phyloP scores from a whole-genome alignment of 2,888 invertebrate species.

The Orchestes rusci region DNA sequence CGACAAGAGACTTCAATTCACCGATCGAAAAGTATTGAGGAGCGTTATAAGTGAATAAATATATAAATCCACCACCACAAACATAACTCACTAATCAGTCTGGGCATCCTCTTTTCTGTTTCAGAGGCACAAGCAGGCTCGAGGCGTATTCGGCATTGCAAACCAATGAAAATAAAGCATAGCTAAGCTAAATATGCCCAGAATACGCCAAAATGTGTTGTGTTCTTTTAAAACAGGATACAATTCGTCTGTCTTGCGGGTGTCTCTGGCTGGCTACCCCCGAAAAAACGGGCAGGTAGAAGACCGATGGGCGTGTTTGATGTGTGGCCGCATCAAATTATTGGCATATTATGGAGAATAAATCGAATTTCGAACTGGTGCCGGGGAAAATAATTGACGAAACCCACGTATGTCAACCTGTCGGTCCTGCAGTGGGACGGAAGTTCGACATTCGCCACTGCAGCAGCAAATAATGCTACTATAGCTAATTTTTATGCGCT shows the following conservation, averaged over 20 bases:
- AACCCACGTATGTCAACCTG: constrained; percentile 36
- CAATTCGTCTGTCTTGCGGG: constrained; percentile 45
- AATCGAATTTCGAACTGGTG: constrained; percentile 1
- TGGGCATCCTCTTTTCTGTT: constrained; percentile 52
- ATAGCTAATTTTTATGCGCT: constrained; percentile 28
- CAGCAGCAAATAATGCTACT: constrained; percentile 38
- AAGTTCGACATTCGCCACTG: constrained; percentile 31
- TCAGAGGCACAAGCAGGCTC: constrained; percentile 83
- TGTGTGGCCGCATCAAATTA: constrained; percentile 34
- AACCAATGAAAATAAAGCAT: constrained; percentile 11
- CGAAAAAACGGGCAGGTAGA: constrained; percentile 33
- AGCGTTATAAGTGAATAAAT: no score
- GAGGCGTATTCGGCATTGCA: constrained; percentile 32
- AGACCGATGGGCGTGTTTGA: constrained; percentile 44
- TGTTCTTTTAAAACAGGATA: constrained; percentile 39
- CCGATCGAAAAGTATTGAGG: no score
- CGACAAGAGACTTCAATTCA: no score
- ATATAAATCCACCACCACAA: no score
- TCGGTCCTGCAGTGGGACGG: constrained; percentile 37
- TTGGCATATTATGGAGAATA: constrained; percentile 31
- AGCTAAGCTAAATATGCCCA: constrained; percentile 35
- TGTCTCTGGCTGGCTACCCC: constrained; percentile 45
- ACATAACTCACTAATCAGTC: constrained; percentile 41
- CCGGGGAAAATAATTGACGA: constrained; percentile 5
- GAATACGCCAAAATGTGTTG: constrained; percentile 42